A percentile compares a stretch with the other conserved stretches of the same genome.
Evolutionary conservation across 2,797 vertebrate genomes (phyloP).

Genomic region (Pseudochaenichthys georgianus): DNA sequence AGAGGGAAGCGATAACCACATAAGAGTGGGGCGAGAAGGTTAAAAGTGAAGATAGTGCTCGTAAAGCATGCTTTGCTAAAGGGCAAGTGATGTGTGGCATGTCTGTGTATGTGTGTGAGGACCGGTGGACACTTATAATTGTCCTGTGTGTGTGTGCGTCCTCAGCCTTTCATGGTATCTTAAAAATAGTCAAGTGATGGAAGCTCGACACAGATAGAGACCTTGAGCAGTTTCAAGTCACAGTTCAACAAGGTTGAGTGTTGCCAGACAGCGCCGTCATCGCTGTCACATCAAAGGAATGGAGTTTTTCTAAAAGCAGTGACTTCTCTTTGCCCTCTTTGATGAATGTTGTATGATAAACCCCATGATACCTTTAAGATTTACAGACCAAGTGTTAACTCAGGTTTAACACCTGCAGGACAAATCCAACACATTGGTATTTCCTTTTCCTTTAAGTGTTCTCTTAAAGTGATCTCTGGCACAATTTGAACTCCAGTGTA

Average conservation of each 20-base stretch:
- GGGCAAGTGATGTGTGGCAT: constrained; percentile 68
- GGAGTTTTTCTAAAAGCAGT: constrained; percentile 60
- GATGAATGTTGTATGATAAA: constrained; percentile 58
- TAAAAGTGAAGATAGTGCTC: constrained; percentile 86
- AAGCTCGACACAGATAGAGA: constrained; percentile 77
- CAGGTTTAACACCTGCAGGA: background rate
- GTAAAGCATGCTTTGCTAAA: constrained; percentile 77
- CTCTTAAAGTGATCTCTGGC: constrained; percentile 1
- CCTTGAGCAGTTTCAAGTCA: constrained; percentile 75
- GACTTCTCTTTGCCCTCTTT: constrained; percentile 62
- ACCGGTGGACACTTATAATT: constrained; percentile 40
- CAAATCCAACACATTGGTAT: constrained; percentile 28
- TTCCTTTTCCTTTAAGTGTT: constrained; percentile 3
- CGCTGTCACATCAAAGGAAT: constrained; percentile 79
- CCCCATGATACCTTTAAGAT: constrained; percentile 22
- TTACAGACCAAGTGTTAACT: constrained; percentile 22
- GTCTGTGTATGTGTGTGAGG: constrained; percentile 40
- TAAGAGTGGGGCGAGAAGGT: constrained; percentile 81
- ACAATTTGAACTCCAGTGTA: constrained; percentile 17
- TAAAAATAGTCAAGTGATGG: constrained; percentile 86
- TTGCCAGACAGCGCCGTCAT: constrained; percentile 78
- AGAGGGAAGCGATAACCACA: constrained; percentile 81
- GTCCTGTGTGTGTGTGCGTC: constrained; percentile 17
- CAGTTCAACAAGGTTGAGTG: constrained; percentile 78
- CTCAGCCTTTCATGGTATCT: constrained; percentile 72